These are phyloP conservation scores for Polydesmus complanatus DNA, from an alignment of 2,888 invertebrate genomes.

Conservation along the genomic window DNA sequence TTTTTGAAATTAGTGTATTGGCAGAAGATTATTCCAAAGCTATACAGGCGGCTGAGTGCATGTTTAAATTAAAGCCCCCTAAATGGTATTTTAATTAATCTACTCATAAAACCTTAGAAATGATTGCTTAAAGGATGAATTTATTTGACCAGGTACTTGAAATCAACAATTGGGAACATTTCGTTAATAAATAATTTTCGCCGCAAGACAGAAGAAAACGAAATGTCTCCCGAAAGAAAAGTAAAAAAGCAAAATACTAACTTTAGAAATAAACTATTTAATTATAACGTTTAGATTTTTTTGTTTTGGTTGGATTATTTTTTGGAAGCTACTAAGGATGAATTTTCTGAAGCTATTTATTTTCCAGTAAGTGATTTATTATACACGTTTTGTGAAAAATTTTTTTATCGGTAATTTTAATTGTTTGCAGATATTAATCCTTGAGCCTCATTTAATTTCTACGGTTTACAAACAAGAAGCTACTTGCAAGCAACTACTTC, in stretches of 20 bases:
- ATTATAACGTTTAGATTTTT: slow-evolving; percentile 47
- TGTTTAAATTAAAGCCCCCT: slow-evolving; percentile 42
- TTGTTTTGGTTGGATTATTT: slow-evolving; percentile 99
- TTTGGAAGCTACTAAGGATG: slow-evolving; percentile 75
- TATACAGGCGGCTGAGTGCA: slow-evolving; percentile 70
- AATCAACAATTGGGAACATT: slow-evolving; percentile 93
- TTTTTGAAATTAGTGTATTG: slow-evolving; percentile 93
- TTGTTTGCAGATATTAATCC: slow-evolving; percentile 42
- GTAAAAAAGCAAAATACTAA: background rate
- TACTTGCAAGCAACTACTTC: slow-evolving; percentile 42
- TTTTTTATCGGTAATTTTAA: background rate
- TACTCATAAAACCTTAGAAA: background rate
- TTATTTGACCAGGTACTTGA: slow-evolving; percentile 53
- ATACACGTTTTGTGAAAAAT: background rate
- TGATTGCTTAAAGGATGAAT: background rate
- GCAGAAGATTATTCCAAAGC: slow-evolving; percentile 95
- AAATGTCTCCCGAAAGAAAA: slow-evolving; percentile 51
- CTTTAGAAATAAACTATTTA: background rate
- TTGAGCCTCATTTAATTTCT: slow-evolving; percentile 65
- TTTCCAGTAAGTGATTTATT: slow-evolving; percentile 59
- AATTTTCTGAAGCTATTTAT: slow-evolving; percentile 64
- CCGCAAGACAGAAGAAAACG: slow-evolving; percentile 57
- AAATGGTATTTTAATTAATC: slow-evolving; percentile 30
- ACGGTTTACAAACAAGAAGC: slow-evolving; percentile 40
- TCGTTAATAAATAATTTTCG: slow-evolving; percentile 77